Evolutionary conservation across 2,888 invertebrate genomes (phyloP), one percentile per base, ranked within the genome.

Genomic region (Sericinus montela): DNA sequence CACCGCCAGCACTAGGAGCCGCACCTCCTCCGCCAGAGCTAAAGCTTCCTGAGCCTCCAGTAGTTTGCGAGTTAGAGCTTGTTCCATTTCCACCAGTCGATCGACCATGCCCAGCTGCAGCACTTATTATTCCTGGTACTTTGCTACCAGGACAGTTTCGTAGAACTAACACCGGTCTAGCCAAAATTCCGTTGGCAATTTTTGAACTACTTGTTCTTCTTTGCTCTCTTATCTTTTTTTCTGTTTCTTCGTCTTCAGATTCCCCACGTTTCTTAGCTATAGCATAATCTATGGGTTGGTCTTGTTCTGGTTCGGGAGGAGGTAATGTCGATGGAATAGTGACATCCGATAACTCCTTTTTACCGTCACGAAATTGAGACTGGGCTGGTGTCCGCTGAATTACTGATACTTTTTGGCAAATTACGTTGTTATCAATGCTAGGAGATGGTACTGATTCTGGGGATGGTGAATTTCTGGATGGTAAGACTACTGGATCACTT

Each of bases 221-320:
- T 62, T 93, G 93, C 69, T 94, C 93, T 57, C 93, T 88, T 15
- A 92, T 89, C 69, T 92, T 91, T 61, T 91, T 92, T 81, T 91
- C 94, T 53, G 91, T 92, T 72, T 92, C 92, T 66, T 93, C 93
- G 59, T 92, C 92, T 70, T 92, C 92, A 8, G 87, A 81, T 69
- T 92, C 92, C 6, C 93, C 93, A 53, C 92, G 91, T 65, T 94
- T 92, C 75, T 95, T 95, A 16, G 96, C 96, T 58, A 96, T 94
- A 67, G 93, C 96, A 73, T 96, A 96, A 72, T 96, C 96, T 53
- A 96, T 96, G 0, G 96, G 96, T 63, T 96, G 96, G 53, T 96
- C 96, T 80, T 95, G 94, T 72, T 93, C 94, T 0, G 94, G 94
- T 63, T 93, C 93, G 52, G 86, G 56, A 36, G 86, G 59, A 5